Percentiles rank a stretch among this genome's conserved stretches.
These are phyloP conservation scores for Sisyra nigra DNA, from an alignment of 2,888 invertebrate species.

Conservation along the genomic window DNA sequence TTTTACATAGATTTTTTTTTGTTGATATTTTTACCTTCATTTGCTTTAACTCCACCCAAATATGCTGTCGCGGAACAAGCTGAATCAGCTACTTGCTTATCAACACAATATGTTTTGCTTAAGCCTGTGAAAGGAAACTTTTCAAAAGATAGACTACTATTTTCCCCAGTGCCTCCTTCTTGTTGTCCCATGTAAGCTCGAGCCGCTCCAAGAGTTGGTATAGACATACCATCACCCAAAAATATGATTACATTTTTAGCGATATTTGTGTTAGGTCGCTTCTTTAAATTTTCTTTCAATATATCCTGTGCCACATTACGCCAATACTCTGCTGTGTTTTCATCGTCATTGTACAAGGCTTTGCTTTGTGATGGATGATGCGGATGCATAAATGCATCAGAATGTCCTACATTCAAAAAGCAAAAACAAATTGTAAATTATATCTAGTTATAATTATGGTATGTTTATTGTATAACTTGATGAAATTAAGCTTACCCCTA, in stretches of 20 bases:
- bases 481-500: too few relatives aligned
- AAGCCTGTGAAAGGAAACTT: slow-evolving; percentile 57
- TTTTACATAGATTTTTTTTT: too few relatives aligned
- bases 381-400: too few relatives aligned
- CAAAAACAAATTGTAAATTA: too few relatives aligned
- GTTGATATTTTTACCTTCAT: slow-evolving; percentile 18
- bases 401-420: too few relatives aligned
- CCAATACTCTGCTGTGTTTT: slow-evolving; percentile 20
- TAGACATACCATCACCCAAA: slow-evolving; percentile 78
- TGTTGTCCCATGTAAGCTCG: slow-evolving; percentile 55
- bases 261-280: slow-evolving; percentile 15
- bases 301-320: slow-evolving; percentile 22
- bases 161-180: slow-evolving; percentile 43
- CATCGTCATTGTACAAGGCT: slow-evolving; percentile 3
- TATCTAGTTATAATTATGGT: too few relatives aligned
- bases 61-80: slow-evolving; percentile 73
- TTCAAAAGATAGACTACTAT: slow-evolving; percentile 53
- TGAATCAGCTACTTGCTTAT: slow-evolving; percentile 63
- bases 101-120: slow-evolving; percentile 35
- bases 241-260: slow-evolving; percentile 70
- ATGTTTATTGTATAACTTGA: too few relatives aligned
- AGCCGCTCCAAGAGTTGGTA: slow-evolving; percentile 63
- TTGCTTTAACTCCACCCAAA: slow-evolving; percentile 61
- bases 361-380: too few relatives aligned
- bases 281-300: slow-evolving; percentile 16